These are phyloP conservation scores for Diceros bicornis DNA, from an alignment of 2,797 vertebrate species.

Conservation along the genomic window DNA sequence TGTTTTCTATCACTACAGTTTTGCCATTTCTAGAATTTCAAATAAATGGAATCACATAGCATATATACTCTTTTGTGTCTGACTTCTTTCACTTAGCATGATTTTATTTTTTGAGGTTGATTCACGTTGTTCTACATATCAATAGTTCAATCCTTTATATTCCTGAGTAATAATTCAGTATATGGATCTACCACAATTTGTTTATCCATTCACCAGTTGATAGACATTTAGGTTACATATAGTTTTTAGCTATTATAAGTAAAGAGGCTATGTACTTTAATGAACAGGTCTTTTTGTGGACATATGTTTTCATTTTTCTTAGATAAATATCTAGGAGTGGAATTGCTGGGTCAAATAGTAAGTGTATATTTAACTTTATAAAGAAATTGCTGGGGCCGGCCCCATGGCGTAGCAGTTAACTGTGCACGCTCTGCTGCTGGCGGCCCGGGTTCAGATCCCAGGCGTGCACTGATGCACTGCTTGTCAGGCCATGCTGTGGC, in stretches of 20 bases:
- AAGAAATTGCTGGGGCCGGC: no score
- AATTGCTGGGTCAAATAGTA: background rate
- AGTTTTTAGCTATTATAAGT: constrained; percentile 11
- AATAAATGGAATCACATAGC: background rate
- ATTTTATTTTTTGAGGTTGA: background rate
- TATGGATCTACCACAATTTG: background rate
- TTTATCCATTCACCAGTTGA: background rate
- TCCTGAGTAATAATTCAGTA: background rate
- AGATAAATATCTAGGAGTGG: background rate
- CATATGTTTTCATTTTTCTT: background rate
- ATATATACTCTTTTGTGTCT: background rate
- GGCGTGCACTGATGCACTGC: no score
- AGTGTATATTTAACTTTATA: constrained; percentile 40
- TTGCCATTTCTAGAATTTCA: constrained; percentile 40
- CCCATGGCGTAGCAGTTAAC: no score
- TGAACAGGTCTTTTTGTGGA: background rate
- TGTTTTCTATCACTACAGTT: background rate
- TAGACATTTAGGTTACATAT: background rate
- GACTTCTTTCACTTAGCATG: background rate
- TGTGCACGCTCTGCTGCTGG: no score
- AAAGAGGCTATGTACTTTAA: background rate
- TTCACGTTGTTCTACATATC: background rate
- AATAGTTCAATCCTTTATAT: background rate
- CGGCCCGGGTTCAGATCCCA: no score
- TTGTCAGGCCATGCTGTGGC: no score